Base-by-base conservation (phyloP, 2,113 vertebrate species). In the Macrotis lagotis region DNA sequence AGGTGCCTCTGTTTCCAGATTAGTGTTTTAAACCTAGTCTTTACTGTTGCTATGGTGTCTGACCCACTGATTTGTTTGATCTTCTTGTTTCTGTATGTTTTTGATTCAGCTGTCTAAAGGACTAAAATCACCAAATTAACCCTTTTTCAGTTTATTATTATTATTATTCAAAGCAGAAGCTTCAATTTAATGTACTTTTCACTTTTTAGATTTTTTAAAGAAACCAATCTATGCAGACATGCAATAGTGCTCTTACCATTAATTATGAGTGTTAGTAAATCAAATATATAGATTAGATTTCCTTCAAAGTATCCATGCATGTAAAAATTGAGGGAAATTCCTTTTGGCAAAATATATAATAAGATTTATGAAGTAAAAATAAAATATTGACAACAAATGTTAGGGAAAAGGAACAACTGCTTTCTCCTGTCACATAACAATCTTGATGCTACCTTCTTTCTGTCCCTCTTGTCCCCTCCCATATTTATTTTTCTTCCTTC, bases 141-240 rank as follows among this genome's bases (percentile, higher is more conserved):
- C 89, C 48, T 44, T 66, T 92, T 96, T 83, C 50, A 90, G 48
- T 53, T 2, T 92, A 25, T 0, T 88, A 19, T n/a, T 92, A 93
- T 88, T 94, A 19, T n/a, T 92, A 93, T 88, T 94, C 8, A 91
- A 94, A 90, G 49, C 94, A 66, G 22, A 0, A 53, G 53, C 5
- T 90, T 91, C 52, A 91, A 8, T 14, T 94, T n/a, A 95, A 93
- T 91, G 50, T 59, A 6, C 48, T 92, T 94, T 22, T 83, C 37
- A 44, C 16, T 83, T 22, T 74, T 74, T n/a, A 74, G 53, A 44
- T 44, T 66, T 22, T 93, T 93, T 7, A 92, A 92, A 31, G 44
- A 31, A 94, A 95, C 91, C 50, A 92, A 91, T 95, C 90, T 94
- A 89, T 25, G n/a, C 6, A 83, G n/a, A 53, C 14, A 91, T 16